Percentiles rank a stretch among this genome's conserved stretches.
Conservation (phyloP, 2,113 vertebrate genomes). For the Cyanoramphus novaezelandiae region DNA sequence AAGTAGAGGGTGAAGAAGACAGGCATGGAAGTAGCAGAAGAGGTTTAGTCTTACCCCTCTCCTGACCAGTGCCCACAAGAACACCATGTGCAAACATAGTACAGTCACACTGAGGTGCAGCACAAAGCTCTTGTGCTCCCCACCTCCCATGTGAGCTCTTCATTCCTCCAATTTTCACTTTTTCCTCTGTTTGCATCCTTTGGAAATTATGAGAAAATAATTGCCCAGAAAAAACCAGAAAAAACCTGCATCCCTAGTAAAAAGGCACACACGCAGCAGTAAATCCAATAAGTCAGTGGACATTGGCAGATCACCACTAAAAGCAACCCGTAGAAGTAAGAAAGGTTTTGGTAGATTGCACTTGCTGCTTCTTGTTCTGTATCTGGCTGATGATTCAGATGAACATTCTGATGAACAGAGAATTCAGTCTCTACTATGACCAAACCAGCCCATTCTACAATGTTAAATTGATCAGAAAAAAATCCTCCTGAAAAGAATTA, state of each 20-base stretch:
- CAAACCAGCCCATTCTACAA: background rate
- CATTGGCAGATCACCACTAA: background rate
- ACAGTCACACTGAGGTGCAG: background rate
- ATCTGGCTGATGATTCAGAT: background rate
- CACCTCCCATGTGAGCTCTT: background rate
- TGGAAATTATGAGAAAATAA: background rate
- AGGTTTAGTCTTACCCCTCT: background rate
- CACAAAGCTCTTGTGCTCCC: background rate
- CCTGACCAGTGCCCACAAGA: accelerated
- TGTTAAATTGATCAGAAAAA: background rate
- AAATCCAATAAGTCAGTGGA: background rate
- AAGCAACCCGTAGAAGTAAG: background rate
- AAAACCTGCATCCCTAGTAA: background rate
- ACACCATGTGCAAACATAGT: accelerated
- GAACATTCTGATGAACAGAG: background rate
- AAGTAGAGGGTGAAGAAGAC: background rate
- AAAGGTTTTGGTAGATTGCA: background rate
- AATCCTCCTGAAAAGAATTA: background rate
- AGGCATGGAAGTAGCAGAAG: background rate
- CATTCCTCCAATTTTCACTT: background rate
- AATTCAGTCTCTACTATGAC: background rate
- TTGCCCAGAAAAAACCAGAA: background rate
- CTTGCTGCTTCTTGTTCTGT: background rate
- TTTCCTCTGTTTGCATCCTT: background rate
- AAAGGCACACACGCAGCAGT: background rate